Conservation (phyloP, 2,797 vertebrate genomes). For the Xenentodon cancila region DNA sequence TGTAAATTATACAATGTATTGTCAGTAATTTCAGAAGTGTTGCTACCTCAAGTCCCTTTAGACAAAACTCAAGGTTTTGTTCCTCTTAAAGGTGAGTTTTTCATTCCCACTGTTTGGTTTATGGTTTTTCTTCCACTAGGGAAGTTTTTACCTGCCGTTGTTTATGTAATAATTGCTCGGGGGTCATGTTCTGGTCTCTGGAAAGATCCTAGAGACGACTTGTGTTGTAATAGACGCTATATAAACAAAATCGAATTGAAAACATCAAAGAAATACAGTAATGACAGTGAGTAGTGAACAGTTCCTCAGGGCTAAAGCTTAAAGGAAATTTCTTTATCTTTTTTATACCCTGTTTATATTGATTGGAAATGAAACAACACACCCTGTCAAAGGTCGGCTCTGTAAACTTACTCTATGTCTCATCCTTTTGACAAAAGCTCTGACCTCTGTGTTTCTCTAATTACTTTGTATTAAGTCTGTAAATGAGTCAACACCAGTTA, state of each 20-base stretch:
- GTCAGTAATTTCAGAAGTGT: no score
- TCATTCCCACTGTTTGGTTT: no score
- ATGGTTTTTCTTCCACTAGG: no score
- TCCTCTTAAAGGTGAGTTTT: no score
- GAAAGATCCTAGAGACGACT: no score
- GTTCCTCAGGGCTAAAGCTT: background rate
- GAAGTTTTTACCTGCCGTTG: no score
- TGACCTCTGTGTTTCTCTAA: conserved; percentile 35
- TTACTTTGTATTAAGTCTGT: conserved; percentile 43
- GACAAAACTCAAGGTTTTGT: no score
- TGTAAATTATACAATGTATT: no score
- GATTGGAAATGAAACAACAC: conserved; percentile 31
- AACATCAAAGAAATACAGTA: background rate
- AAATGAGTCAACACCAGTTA: conserved; percentile 63
- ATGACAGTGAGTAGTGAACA: background rate
- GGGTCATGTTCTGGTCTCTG: no score
- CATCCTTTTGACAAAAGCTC: conserved; percentile 13
- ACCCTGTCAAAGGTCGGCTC: conserved; percentile 64
- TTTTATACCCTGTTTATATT: conserved; percentile 16
- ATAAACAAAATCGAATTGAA: no score
- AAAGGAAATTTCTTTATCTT: conserved; percentile 15
- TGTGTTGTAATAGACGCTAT: no score
- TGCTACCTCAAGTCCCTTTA: background rate
- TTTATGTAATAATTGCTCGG: no score
- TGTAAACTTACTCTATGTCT: background rate